phyloP scores from a whole-genome alignment of 92 coral and sea anemone species.

The Bergia puertoricense region DNA sequence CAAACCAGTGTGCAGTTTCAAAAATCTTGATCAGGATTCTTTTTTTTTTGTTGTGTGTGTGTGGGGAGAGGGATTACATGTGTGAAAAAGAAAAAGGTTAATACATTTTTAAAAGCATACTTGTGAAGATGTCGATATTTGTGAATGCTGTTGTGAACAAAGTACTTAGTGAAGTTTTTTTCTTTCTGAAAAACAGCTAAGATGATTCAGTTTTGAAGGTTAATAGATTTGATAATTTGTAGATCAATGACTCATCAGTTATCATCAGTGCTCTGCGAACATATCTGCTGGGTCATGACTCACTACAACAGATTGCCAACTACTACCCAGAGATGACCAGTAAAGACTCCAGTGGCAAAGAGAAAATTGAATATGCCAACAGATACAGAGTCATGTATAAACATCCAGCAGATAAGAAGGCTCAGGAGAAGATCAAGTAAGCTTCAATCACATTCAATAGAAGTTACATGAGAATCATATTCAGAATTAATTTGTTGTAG shows the following conservation, averaged over 20 bases:
- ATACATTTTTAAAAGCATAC: no score
- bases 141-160: no score
- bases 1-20: neutral
- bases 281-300: slow-evolving; percentile 72
- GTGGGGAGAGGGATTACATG: no score
- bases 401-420: slow-evolving; percentile 63
- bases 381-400: slow-evolving; percentile 84
- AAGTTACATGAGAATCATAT: no score
- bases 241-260: slow-evolving; percentile 95
- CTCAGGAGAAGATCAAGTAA: slow-evolving; percentile 80
- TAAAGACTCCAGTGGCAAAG: slow-evolving; percentile 78
- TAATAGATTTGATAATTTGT: neutral
- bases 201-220: neutral
- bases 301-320: slow-evolving; percentile 66
- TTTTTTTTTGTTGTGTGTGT: neutral
- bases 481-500: no score
- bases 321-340: slow-evolving; percentile 90
- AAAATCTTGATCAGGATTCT: neutral
- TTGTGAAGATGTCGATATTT: no score
- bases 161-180: no score
- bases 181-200: no score
- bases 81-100: no score
- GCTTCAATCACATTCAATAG: neutral
- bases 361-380: slow-evolving; percentile 75
- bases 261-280: slow-evolving; percentile 86